Base-by-base conservation (phyloP, 2,888 invertebrate genomes). In the Hymenopus coronatus region DNA sequence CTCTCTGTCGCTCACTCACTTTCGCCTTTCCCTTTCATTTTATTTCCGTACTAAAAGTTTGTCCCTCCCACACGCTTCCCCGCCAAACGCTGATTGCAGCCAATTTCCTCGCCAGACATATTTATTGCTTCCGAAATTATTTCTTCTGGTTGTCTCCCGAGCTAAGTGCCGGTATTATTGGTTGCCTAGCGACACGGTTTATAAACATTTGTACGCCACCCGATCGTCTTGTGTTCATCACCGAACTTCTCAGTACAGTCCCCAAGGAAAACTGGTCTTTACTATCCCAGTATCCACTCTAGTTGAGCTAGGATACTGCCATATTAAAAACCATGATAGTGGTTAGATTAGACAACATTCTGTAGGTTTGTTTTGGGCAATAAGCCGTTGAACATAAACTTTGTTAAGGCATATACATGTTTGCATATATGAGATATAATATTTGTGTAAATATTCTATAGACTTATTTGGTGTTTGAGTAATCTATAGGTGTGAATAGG, bases 101-200 rank as follows among this genome's bases (percentile, higher is more conserved):
- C 90, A 89, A 89, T 90, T 90, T 88, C 85, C 88, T 82, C 87
- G n/a, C 82, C 33, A 89, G 88, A 89, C 89, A 89, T 89, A 90
- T 90, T 90, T 90, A 90, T 90, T 89, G 89, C 89, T 90, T 88
- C 89, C 89, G 83, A 89, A 89, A 87, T 87, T 83, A 87, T 89
- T 89, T 89, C 87, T 82, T 87, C 70, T 87, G 33, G 33, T 33
- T 87, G 82, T 85, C 85, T 15, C 81, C 82, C 54, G 25, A 30
- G 25, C 82, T 82, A 82, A 82, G 87, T 40, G 87, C 33, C 33
- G 82, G n/a, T 87, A 82, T 87, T 87, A 87, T 87, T 87, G 82
- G 33, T 82, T 70, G 81, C 33, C 33, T 15, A 82, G 70, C 15
- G 54, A 70, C 54, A 28, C 81, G 86, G 28, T 28, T 30, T 82